Base-by-base conservation (phyloP, 2,888 invertebrate genomes). In the Tipula confusa region DNA sequence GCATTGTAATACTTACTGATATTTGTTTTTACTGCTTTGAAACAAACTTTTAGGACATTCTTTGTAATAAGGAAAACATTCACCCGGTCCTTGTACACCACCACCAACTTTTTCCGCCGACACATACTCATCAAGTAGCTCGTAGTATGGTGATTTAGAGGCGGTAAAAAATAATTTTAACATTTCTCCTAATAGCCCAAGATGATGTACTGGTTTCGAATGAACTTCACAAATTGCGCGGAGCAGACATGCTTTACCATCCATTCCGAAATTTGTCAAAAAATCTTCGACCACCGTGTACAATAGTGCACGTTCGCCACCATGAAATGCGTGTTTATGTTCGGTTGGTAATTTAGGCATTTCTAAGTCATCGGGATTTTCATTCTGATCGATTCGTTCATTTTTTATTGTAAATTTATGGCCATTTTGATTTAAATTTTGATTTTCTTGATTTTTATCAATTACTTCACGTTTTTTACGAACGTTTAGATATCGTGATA, bases 191-290 rank as follows among this genome's bases (percentile, higher is more conserved):
- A 96, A 88, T 83, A 96, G 92, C 4, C 96, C 96, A 86, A 94
- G 95, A 86, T 95, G 94, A 82, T 91, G 92, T 85, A 96, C 89
- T 0, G 94, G 94, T 87, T 95, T 93, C 0, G 96, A 94, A 87
- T 96, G 96, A 79, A 96, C 93, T 89, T 96, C 96, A 87, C 96
- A 96, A 85, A 96, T 96, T 0, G 96, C 95, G 85, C 96, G 91
- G 82, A 96, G 89, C 0, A 96, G 89, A 87, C 96, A 96, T 2
- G 95, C 95, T 87, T 93, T 95, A 29, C 96, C 96, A 85, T 96
- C 93, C 90, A 96, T 89, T 0, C 96, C 96, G 85, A 96, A 94
- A 86, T 94, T 95, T 79, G 93, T 92, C 83, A 96, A 89, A 87
- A 96, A 92, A 87, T 96, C 95, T 88, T 96, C 96, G 0, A 95